Base-by-base conservation (phyloP, 2,113 vertebrate species). In the Spilogale gracilis region DNA sequence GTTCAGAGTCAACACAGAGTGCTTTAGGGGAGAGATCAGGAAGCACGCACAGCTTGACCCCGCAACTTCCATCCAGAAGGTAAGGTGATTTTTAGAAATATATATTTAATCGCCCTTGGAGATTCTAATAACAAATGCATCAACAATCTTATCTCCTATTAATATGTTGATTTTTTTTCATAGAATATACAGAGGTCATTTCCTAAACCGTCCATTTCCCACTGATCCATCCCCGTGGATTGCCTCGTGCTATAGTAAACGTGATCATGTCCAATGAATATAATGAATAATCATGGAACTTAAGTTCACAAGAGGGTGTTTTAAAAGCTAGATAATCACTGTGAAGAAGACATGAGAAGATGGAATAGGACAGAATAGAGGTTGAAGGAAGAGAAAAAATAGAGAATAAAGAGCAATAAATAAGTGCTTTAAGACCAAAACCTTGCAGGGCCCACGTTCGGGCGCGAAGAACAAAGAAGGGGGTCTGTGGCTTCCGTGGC, bases 231-330 rank as follows among this genome's bases (percentile, higher is more conserved):
- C 92, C 96, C n/a, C 0, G 1, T 88, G 74, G 69, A 95, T 94
- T 92, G 61, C 48, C 58, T 90, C 63, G 95, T 97, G 76, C 54
- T 92, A 45, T 78, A 54, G 63, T 43, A 94, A 89, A 92, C 92
- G 89, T 86, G 95, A 58, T 97, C 92, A 96, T 89, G 43, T 89
- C 60, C 71, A 93, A 74, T 63, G 65, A 93, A 93, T 94, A 56
- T 81, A 94, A 97, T 96, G 50, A 96, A 96, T 74, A 82, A 96
- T 94, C 60, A 83, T 78, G 80, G 91, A 56, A 60, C 58, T 97
- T 96, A 69, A 45, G 54, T 94, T 95, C 65, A 79, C 23, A 54
- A 95, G 67, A 97, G 63, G 61, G 16, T 83, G 17, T 89, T 92
- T 93, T 92, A 54, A 96, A 96, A 94, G 73, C 85, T 79, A 89